Evolutionary conservation across 2,797 vertebrate genomes (phyloP).

Genomic region (Cyclopterus lumpus): DNA sequence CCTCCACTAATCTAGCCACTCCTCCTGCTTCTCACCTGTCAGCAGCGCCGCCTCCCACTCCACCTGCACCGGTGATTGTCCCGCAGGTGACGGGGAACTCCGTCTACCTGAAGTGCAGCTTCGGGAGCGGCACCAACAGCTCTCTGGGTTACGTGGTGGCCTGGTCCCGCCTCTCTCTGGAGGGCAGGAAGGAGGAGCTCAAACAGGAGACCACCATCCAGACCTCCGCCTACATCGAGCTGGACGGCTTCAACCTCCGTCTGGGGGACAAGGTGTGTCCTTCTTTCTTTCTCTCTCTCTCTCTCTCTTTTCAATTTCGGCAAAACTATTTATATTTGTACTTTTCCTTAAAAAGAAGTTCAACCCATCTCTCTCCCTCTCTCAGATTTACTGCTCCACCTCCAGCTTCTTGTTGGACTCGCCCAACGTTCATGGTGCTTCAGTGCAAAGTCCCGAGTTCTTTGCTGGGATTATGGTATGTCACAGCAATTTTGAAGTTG

Average conservation of each 20-base stretch:
- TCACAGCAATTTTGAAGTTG: background rate
- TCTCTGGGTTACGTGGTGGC: constrained; percentile 86
- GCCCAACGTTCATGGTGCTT: constrained; percentile 79
- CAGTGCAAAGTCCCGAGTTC: constrained; percentile 88
- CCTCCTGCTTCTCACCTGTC: constrained; percentile 13
- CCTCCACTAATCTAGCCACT: background rate
- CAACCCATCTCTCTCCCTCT: background rate
- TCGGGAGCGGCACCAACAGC: constrained; percentile 78
- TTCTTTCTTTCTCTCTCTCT: too few species aligned
- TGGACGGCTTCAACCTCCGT: constrained; percentile 92
- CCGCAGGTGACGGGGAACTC: constrained; percentile 78
- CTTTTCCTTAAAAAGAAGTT: background rate
- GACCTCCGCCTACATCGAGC: constrained; percentile 85
- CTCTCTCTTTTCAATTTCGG: background rate
- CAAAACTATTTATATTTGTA: background rate
- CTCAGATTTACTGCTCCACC: constrained; percentile 90
- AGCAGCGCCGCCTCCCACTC: constrained; percentile 75
- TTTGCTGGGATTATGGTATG: constrained; percentile 87
- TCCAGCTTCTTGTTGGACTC: constrained; percentile 89
- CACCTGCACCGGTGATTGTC: constrained; percentile 77
- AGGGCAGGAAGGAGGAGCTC: constrained; percentile 88
- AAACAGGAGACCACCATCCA: constrained; percentile 87
- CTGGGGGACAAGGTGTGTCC: constrained; percentile 91
- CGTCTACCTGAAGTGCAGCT: constrained; percentile 87
- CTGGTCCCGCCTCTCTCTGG: constrained; percentile 89